Conservation (phyloP, 2,888 invertebrate species). For the Pollenia griseotomentosa region DNA sequence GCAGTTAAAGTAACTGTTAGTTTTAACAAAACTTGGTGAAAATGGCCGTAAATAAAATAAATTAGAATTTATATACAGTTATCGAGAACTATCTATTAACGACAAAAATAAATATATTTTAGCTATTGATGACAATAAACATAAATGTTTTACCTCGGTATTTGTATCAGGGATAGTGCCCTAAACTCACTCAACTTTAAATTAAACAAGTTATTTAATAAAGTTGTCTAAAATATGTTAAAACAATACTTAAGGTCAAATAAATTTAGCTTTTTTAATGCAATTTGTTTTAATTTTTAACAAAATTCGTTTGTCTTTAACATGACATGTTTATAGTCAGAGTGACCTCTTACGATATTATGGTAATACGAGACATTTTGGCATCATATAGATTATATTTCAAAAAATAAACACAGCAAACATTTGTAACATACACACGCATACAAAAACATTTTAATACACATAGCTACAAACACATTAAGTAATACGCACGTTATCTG, state of each 20-base stretch:
- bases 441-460: not conserved
- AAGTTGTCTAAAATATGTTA: no score
- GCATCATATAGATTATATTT: constrained; percentile 47
- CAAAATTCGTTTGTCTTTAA: not conserved
- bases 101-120: not conserved
- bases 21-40: no score
- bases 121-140: constrained; percentile 10
- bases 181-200: no score
- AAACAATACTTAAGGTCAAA: not conserved
- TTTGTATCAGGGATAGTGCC: no score
- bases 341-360: constrained; percentile 55
- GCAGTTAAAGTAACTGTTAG: no score
- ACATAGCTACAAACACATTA: not conserved
- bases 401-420: constrained; percentile 17
- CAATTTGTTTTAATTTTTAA: not conserved
- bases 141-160: not conserved
- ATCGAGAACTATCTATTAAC: not conserved
- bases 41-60: no score
- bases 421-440: not conserved
- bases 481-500: constrained; percentile 24
- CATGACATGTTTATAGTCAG: not conserved
- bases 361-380: constrained; percentile 59
- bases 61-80: not conserved
- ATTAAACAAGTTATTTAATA: no score
- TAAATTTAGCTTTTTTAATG: no score